phyloP scores from a whole-genome alignment of 2,888 invertebrate species.

The Folsomia candida region DNA sequence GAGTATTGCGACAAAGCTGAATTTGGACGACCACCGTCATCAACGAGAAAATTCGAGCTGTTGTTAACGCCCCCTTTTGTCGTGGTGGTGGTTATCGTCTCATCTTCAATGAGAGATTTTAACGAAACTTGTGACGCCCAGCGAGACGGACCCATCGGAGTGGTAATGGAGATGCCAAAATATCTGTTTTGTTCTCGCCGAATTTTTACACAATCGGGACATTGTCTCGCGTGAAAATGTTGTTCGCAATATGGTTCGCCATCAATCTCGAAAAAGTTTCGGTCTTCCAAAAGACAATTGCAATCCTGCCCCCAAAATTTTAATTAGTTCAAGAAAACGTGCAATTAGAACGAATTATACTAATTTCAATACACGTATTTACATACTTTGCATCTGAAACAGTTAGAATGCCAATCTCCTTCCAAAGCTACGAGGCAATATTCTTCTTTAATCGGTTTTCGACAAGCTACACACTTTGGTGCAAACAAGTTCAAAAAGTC shows the following conservation, averaged over 20 bases:
- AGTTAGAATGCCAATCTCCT: conserved; percentile 40
- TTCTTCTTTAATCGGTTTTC: conserved; percentile 33
- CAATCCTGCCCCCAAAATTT: conserved; percentile 44
- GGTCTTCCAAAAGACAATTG: conserved; percentile 42
- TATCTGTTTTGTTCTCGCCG: conserved; percentile 45
- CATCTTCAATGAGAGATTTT: conserved; percentile 28
- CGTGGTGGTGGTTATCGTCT: not conserved
- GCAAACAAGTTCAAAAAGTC: conserved; percentile 40
- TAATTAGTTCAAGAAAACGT: no score
- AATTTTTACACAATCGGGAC: conserved; percentile 50
- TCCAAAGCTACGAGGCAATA: conserved; percentile 37
- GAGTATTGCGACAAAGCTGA: conserved; percentile 33
- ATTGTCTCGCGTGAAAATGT: conserved; percentile 49
- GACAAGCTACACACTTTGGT: conserved; percentile 36
- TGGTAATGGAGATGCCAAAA: conserved; percentile 38
- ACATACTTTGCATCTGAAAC: conserved; percentile 32
- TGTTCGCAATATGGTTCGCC: conserved; percentile 48
- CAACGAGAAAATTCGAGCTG: not conserved
- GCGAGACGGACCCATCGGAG: conserved; percentile 29
- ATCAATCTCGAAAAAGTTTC: conserved; percentile 48
- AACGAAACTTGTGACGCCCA: conserved; percentile 38
- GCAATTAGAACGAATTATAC: no score
- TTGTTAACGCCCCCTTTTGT: not conserved
- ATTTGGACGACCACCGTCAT: conserved; percentile 3
- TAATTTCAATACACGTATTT: not conserved